Evolutionary conservation across 2,113 vertebrate genomes (phyloP).

Genomic region (Lasiurus cinereus): DNA sequence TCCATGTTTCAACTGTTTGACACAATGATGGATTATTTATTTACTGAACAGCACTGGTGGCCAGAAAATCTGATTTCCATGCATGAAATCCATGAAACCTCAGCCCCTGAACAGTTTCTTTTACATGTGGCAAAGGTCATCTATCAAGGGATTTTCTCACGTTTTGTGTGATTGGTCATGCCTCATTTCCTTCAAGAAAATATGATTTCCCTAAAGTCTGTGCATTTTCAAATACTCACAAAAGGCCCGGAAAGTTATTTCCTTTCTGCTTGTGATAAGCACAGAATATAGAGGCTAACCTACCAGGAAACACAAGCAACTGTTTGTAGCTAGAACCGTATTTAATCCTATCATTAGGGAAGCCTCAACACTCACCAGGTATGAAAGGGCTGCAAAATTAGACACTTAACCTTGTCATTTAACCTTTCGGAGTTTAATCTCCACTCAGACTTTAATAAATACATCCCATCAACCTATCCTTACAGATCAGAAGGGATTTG

Average conservation of each 20-base stretch:
- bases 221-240: slow-evolving; percentile 85
- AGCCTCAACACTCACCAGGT: slow-evolving; percentile 75
- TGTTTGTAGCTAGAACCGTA: slow-evolving; percentile 85
- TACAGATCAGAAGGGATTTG: slow-evolving; percentile 57
- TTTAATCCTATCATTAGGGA: slow-evolving; percentile 88
- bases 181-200: slow-evolving; percentile 93
- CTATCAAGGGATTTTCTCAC: slow-evolving; percentile 91
- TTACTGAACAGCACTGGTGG: slow-evolving; percentile 90
- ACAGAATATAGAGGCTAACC: slow-evolving; percentile 84
- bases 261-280: slow-evolving; percentile 87
- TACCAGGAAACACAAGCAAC: slow-evolving; percentile 78
- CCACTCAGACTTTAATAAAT: slow-evolving; percentile 76
- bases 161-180: slow-evolving; percentile 94
- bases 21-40: slow-evolving; percentile 96
- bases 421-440: slow-evolving; percentile 82
- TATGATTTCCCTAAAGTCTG: slow-evolving; percentile 89
- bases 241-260: slow-evolving; percentile 89
- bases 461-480: slow-evolving; percentile 55
- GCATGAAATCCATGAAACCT: slow-evolving; percentile 92
- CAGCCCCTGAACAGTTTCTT: slow-evolving; percentile 89
- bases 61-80: slow-evolving; percentile 95
- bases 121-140: slow-evolving; percentile 92
- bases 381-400: slow-evolving; percentile 83
- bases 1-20: slow-evolving; percentile 89
- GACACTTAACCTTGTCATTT: slow-evolving; percentile 85